These are phyloP conservation scores for Melieria picta DNA, from an alignment of 2,888 invertebrate species.

Conservation along the genomic window DNA sequence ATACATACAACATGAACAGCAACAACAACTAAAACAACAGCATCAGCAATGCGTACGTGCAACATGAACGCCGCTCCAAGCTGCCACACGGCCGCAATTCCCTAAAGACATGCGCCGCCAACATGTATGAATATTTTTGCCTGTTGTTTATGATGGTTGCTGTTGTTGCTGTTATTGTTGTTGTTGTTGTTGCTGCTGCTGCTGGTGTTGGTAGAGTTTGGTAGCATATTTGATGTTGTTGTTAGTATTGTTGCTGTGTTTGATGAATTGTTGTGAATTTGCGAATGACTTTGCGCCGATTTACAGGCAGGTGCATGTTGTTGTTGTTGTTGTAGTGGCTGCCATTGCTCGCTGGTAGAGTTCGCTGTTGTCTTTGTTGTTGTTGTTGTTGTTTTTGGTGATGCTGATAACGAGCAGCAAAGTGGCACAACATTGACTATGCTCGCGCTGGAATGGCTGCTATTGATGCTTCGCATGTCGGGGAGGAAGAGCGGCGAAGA, in stretches of 20 bases:
- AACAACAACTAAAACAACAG: not conserved
- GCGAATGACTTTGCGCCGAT: not conserved
- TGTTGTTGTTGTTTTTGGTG: too few relatives aligned
- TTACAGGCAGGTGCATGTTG: not conserved
- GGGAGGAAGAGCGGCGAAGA: too few relatives aligned
- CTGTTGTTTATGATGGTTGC: not conserved
- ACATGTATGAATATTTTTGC: not conserved
- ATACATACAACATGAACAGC: not conserved
- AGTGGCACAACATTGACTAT: not conserved
- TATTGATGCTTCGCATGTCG: too few relatives aligned
- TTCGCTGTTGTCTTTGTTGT: too few relatives aligned
- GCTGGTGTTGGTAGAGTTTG: too few relatives aligned
- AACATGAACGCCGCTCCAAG: too few relatives aligned
- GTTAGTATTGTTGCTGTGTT: not conserved
- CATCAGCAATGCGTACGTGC: not conserved
- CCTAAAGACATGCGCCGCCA: not conserved
- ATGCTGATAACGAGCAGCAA: not conserved
- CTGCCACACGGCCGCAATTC: not conserved
- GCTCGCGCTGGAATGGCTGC: too few relatives aligned
- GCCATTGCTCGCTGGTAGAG: too few relatives aligned
- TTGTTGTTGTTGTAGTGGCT: too few relatives aligned
- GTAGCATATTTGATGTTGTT: not conserved
- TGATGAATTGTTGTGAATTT: constrained; percentile 17
- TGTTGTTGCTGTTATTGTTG: too few relatives aligned
- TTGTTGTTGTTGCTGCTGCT: not conserved